Percentiles rank a stretch among this genome's conserved stretches.
These are phyloP conservation scores for Pammene fasciana DNA, from an alignment of 2,888 invertebrate genomes.

Conservation along the genomic window DNA sequence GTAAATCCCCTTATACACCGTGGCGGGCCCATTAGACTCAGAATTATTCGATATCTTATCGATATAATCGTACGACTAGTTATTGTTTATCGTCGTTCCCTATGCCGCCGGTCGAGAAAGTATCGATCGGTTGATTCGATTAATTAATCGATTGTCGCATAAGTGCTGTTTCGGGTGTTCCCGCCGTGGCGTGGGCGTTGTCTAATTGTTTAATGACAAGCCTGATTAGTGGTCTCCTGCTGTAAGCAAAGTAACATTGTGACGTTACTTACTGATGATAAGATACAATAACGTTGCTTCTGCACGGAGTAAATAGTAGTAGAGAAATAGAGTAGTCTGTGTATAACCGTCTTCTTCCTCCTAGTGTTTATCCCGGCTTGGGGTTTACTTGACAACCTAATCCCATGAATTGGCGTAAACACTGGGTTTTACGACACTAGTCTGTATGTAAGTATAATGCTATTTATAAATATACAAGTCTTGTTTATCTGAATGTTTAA, in stretches of 20 bases:
- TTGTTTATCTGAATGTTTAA: too few relatives aligned
- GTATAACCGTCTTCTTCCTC: too few relatives aligned
- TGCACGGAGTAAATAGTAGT: too few relatives aligned
- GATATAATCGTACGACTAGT: conserved; percentile 74
- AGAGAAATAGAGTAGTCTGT: too few relatives aligned
- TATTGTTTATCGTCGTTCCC: conserved; percentile 80
- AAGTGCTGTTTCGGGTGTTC: conserved; percentile 38
- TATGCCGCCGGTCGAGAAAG: conserved; percentile 59
- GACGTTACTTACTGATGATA: background rate
- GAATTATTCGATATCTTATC: conserved; percentile 79
- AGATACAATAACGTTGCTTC: background rate
- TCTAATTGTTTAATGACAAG: conserved; percentile 39
- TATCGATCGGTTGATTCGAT: conserved; percentile 58
- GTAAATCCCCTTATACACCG: conserved; percentile 74
- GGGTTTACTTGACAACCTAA: too few relatives aligned
- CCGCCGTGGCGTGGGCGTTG: conserved; percentile 29
- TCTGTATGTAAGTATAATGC: too few relatives aligned
- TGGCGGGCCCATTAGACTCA: conserved; percentile 76
- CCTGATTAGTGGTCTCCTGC: conserved; percentile 27
- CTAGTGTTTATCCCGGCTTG: too few relatives aligned
- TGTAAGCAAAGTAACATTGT: conserved; percentile 12
- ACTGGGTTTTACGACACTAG: too few relatives aligned
- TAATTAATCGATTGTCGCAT: conserved; percentile 38
- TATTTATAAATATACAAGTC: too few relatives aligned
- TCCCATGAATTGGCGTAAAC: too few relatives aligned